Percentiles rank a stretch among this genome's conserved stretches.
phyloP scores from a whole-genome alignment of 1,140 invertebrate genomes.

The Ptiloglossa arizonensis region DNA sequence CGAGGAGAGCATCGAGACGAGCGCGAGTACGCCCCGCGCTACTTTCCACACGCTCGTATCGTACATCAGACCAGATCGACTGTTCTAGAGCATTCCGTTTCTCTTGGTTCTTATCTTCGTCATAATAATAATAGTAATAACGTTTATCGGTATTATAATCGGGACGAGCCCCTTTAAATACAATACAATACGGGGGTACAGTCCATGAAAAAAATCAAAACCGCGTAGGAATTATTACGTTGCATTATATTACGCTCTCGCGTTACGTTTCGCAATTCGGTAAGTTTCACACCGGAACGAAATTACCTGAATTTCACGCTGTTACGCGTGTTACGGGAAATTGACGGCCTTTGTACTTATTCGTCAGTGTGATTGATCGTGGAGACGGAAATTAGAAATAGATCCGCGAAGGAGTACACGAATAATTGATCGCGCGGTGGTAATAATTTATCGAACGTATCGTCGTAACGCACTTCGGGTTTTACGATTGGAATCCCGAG shows the following conservation, averaged over 20 bases:
- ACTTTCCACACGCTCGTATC: background rate
- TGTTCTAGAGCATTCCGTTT: background rate
- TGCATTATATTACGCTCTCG: too few relatives aligned
- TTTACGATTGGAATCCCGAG: conserved; percentile 5
- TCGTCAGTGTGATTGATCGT: conserved; percentile 27
- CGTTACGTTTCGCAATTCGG: too few relatives aligned
- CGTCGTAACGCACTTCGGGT: background rate
- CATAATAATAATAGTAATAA: background rate
- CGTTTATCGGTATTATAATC: too few relatives aligned
- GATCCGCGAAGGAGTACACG: conserved; percentile 12
- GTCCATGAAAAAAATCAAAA: too few relatives aligned
- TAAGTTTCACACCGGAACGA: too few relatives aligned
- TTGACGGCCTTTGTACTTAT: too few relatives aligned
- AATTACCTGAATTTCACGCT: background rate
- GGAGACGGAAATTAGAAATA: conserved; percentile 30
- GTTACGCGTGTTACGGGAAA: too few relatives aligned
- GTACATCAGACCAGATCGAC: background rate
- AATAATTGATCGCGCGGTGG: conserved; percentile 10
- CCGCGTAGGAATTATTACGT: too few relatives aligned
- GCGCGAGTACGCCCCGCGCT: background rate
- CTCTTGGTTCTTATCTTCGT: background rate
- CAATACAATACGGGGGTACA: too few relatives aligned
- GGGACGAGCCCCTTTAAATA: too few relatives aligned
- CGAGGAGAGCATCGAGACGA: conserved; percentile 10
- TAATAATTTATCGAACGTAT: conserved; percentile 35